Conservation (phyloP, 53 echinoderm and acorn worm genomes). For the Echinarachnius parma region DNA sequence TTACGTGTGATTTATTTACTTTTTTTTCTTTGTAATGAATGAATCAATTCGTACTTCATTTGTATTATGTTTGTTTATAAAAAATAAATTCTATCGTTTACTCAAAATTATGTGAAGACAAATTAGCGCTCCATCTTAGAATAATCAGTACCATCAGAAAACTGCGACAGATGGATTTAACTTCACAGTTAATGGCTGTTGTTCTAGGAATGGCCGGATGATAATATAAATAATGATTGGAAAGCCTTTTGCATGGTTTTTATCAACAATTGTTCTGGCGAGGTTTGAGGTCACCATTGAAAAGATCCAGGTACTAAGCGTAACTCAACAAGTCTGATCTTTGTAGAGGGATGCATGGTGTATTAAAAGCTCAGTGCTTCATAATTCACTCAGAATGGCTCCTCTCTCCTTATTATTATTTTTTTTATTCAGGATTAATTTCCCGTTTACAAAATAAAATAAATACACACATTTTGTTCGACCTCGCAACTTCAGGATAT, state of each 20-base stretch:
- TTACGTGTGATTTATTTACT: constrained; percentile 15
- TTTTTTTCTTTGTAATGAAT: constrained; percentile 23
- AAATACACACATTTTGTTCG: too few relatives aligned
- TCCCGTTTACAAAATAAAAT: too few relatives aligned
- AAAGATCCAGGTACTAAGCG: constrained; percentile 12
- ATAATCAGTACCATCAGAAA: neutral
- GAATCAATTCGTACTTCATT: constrained; percentile 34
- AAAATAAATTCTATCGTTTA: constrained; percentile 27
- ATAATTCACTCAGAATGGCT: constrained; percentile 4
- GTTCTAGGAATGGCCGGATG: neutral
- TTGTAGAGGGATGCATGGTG: constrained; percentile 44
- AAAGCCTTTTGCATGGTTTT: constrained; percentile 25
- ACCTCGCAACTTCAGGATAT: too few relatives aligned
- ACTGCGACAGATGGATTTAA: too few relatives aligned
- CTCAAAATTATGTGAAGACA: constrained; percentile 14
- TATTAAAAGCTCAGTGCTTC: constrained; percentile 33
- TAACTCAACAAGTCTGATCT: constrained; percentile 12
- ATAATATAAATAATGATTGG: neutral
- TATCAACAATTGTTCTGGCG: constrained; percentile 7
- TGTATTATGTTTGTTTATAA: constrained; percentile 30
- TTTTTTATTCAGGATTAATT: too few relatives aligned
- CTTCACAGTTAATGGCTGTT: too few relatives aligned
- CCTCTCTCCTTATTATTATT: too few relatives aligned
- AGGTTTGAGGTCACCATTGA: constrained; percentile 32
- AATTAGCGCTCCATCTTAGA: constrained; percentile 33